Evolutionary conservation across 2,888 invertebrate genomes (phyloP).

Genomic region (Ephialtes manifestator): DNA sequence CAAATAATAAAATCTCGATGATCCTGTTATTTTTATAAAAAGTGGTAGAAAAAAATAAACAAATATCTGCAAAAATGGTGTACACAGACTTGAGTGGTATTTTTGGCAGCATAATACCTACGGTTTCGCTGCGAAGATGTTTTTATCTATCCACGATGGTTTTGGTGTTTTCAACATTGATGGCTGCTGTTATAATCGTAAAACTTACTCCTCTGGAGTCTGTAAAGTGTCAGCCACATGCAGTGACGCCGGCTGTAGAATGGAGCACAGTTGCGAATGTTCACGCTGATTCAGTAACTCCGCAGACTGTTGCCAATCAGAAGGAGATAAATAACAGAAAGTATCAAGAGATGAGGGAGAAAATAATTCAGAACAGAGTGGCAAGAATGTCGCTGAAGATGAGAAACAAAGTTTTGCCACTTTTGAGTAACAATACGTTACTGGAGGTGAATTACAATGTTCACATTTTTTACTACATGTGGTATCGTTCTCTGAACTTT

Average conservation of each 20-base stretch:
- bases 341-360: slow-evolving; percentile 77
- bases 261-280: slow-evolving; percentile 78
- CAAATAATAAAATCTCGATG: not conserved
- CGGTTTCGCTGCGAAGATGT: slow-evolving; percentile 78
- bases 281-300: slow-evolving; percentile 37
- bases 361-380: slow-evolving; percentile 77
- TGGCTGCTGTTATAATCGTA: slow-evolving; percentile 81
- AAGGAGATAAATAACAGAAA: slow-evolving; percentile 74
- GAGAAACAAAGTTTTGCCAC: slow-evolving; percentile 77
- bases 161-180: slow-evolving; percentile 79
- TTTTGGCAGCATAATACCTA: slow-evolving; percentile 75
- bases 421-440: slow-evolving; percentile 73
- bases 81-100: slow-evolving; percentile 67
- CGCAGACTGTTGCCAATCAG: slow-evolving; percentile 48
- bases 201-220: slow-evolving; percentile 81
- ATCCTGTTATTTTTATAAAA: not conserved
- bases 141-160: slow-evolving; percentile 80
- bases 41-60: not conserved
- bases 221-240: slow-evolving; percentile 79
- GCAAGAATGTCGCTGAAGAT: slow-evolving; percentile 79
- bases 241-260: slow-evolving; percentile 77
- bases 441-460: slow-evolving; percentile 81
- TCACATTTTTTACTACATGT: slow-evolving; percentile 83
- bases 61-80: slow-evolving; percentile 42
- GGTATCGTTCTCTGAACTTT: slow-evolving; percentile 81